Evolutionary conservation across 2,113 vertebrate species (phyloP).

Genomic region (Marmota monax): DNA sequence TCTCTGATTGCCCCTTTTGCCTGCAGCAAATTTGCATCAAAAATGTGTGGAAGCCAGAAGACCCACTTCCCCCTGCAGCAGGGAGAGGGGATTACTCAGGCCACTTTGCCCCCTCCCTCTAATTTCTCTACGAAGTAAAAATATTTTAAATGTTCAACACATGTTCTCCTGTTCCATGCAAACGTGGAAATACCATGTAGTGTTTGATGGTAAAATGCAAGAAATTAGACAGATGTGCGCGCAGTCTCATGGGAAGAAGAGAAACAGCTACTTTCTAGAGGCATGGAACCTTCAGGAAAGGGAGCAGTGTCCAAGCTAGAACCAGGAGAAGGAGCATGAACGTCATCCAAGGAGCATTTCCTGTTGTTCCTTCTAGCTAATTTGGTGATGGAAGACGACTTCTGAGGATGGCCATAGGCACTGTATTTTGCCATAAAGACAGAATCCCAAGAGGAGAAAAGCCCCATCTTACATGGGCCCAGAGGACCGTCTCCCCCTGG

Average conservation of each 20-base stretch:
- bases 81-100: not conserved
- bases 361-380: accelerated
- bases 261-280: not conserved
- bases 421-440: not conserved
- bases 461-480: accelerated
- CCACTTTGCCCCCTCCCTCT: not conserved
- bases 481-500: not conserved
- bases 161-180: not conserved
- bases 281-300: not conserved
- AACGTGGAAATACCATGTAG: not conserved
- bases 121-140: not conserved
- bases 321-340: not conserved
- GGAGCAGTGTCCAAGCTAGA: not conserved
- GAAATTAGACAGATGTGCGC: not conserved
- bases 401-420: not conserved
- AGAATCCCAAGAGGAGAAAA: not conserved
- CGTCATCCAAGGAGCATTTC: too few relatives aligned
- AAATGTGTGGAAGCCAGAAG: not conserved
- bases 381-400: not conserved
- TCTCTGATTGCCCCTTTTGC: not conserved
- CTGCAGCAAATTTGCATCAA: not conserved
- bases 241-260: not conserved
- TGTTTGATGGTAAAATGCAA: not conserved
- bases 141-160: not conserved
- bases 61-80: not conserved